Conservation (phyloP, 2,888 invertebrate species). For the Conomelus anceps region DNA sequence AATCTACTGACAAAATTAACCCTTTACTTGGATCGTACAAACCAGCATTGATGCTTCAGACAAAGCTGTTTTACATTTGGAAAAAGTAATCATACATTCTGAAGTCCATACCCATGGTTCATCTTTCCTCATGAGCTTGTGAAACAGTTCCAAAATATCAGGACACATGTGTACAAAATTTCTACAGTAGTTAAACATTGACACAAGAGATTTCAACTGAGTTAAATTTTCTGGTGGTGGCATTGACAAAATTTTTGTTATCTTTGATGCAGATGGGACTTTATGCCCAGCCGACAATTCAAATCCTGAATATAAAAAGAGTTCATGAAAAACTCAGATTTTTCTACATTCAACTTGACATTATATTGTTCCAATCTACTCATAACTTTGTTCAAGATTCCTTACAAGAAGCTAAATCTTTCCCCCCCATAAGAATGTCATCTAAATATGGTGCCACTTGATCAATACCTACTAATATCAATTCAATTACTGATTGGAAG, state of each 20-base stretch:
- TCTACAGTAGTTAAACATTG: constrained; percentile 10
- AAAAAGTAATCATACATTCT: constrained; percentile 2
- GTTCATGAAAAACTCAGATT: constrained; percentile 6
- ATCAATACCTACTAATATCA: not conserved
- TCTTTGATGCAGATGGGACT: constrained; percentile 2
- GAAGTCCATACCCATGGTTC: constrained; percentile 7
- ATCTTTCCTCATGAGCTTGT: constrained; percentile 11
- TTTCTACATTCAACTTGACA: constrained; percentile 1
- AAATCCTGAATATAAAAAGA: constrained; percentile 3
- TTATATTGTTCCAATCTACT: not conserved
- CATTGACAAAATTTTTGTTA: constrained; percentile 4
- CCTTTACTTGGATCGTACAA: not conserved
- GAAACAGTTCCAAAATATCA: too few species aligned
- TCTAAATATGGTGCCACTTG: not conserved
- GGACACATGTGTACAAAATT: constrained; percentile 12
- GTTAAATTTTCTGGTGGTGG: constrained; percentile 4
- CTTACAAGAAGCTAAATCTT: not conserved
- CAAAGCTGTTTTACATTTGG: constrained; percentile 6
- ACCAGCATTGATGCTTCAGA: constrained; percentile 3
- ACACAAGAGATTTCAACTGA: not conserved
- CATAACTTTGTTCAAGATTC: not conserved
- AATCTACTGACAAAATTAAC: constrained; percentile 8
- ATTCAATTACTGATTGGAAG: not conserved
- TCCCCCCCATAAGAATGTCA: not conserved
- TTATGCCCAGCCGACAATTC: constrained; percentile 9